These are phyloP conservation scores for Melanotaenia duboulayi DNA, from an alignment of 2,113 vertebrate species.

Conservation along the genomic window DNA sequence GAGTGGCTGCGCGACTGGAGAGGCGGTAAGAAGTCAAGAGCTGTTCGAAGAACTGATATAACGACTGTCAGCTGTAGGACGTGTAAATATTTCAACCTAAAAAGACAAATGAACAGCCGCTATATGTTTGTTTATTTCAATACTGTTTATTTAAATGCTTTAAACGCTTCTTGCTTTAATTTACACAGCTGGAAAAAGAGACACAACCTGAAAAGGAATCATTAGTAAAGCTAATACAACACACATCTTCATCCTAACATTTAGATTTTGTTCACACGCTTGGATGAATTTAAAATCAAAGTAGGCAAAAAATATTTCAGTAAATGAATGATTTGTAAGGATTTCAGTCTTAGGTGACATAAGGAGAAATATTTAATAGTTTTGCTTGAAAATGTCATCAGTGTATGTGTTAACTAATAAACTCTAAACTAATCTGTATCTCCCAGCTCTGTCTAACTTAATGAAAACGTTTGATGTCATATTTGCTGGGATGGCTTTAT, in stretches of 20 bases:
- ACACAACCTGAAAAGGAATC: background rate
- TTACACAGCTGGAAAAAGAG: background rate
- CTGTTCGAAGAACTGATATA: constrained; percentile 47
- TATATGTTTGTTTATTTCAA: background rate
- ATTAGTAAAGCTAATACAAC: background rate
- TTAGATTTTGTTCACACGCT: too few relatives aligned
- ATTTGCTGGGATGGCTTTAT: background rate
- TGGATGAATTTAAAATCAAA: too few relatives aligned
- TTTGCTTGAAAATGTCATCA: too few relatives aligned
- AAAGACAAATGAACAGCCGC: background rate
- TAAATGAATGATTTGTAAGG: too few relatives aligned
- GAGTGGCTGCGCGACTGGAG: constrained; percentile 1
- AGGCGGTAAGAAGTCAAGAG: constrained; percentile 16
- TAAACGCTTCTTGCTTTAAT: background rate
- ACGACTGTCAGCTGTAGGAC: constrained; percentile 30
- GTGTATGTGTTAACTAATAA: background rate
- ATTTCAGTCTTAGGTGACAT: too few relatives aligned
- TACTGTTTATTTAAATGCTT: background rate
- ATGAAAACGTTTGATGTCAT: background rate
- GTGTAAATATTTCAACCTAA: constrained; percentile 31
- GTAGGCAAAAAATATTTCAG: too few relatives aligned
- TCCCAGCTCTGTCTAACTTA: background rate
- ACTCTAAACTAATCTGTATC: accelerated
- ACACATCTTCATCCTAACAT: too few relatives aligned
- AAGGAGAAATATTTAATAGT: too few relatives aligned